A percentile compares a stretch with the other conserved stretches of the same genome.
These are phyloP conservation scores for Nesidiocoris tenuis DNA, from an alignment of 2,888 invertebrate genomes.

Conservation along the genomic window DNA sequence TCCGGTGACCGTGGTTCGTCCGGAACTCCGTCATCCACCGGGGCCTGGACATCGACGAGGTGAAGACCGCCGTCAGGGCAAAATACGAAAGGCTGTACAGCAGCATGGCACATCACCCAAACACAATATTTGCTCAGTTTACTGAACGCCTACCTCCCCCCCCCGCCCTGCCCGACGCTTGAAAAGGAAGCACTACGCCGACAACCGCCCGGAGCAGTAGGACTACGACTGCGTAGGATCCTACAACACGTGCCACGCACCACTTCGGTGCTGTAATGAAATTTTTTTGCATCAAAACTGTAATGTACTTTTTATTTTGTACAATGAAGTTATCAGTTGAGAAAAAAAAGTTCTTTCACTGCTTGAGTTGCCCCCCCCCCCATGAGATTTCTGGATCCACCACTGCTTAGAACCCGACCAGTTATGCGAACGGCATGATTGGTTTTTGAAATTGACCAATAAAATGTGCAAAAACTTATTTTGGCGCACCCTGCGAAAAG, in stretches of 20 bases:
- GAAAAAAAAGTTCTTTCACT: too few relatives aligned
- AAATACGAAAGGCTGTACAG: neutral
- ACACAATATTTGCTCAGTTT: neutral
- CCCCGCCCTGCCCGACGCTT: neutral
- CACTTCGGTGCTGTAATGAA: too few relatives aligned
- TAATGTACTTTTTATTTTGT: too few relatives aligned
- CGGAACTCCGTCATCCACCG: constrained; percentile 9
- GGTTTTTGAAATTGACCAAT: too few relatives aligned
- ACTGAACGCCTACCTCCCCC: neutral
- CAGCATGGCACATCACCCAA: neutral
- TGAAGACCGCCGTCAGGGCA: neutral
- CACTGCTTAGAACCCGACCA: too few relatives aligned
- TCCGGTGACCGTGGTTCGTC: neutral
- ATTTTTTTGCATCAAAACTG: too few relatives aligned
- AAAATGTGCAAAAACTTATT: too few relatives aligned
- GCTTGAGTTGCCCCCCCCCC: too few relatives aligned
- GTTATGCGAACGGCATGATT: too few relatives aligned
- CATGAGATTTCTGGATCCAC: too few relatives aligned
- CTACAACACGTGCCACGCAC: neutral
- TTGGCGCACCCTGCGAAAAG: too few relatives aligned
- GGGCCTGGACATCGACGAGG: neutral
- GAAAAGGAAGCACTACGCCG: constrained; percentile 11
- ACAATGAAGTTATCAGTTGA: too few relatives aligned
- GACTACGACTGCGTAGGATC: constrained; percentile 2
- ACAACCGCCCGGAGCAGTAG: constrained; percentile 3